Base-by-base conservation (phyloP, 1,140 invertebrate species). In the Glomeris maerens region DNA sequence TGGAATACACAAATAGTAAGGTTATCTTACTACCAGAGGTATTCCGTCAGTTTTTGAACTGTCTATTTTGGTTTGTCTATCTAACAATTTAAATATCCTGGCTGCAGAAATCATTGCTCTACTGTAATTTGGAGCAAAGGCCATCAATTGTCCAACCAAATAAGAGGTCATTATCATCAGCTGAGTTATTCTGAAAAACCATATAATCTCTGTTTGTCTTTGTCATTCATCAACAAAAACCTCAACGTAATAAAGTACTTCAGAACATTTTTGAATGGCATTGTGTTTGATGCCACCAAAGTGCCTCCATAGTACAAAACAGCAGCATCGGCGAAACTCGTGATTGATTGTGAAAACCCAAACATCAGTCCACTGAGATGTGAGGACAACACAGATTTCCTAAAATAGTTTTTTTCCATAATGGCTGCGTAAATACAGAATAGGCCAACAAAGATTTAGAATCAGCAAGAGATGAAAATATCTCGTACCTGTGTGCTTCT, bases 111-210 rank as follows among this genome's bases (percentile, higher is more conserved):
- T 64, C 57, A 84, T 79, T 2, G 85, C 89, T 57, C 82, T 85
- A 47, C 81, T 80, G 58, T 88, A 85, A 64, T 93, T 91, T 0
- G 88, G 87, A 2, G 85, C 83, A 63, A 85, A 87, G 0, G 84
- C 81, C 21, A 87, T 64, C 0, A 84, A 79, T 60, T 89, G 82
- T 0, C 85, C 87, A 60, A 91, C 72, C 75, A 86, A 83, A 78
- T 84, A 85, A 0, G 84, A 83, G 2, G 87, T 87, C 60, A 90
- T 84, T 38, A 91, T 78, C 13, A 92, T 67, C 0, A 83, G 78
- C 62, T 87, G 81, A n/a, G 83, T 84, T 14, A 91, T 84, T 62
- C 83, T 85, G 60, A 39, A 64, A 60, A n/a, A n/a, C n/a, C n/a
- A n/a, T n/a, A n/a, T n/a, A n/a, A n/a, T n/a, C n/a, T n/a, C n/a